Conservation (phyloP, 2,797 vertebrate genomes). For the Microchirus variegatus region DNA sequence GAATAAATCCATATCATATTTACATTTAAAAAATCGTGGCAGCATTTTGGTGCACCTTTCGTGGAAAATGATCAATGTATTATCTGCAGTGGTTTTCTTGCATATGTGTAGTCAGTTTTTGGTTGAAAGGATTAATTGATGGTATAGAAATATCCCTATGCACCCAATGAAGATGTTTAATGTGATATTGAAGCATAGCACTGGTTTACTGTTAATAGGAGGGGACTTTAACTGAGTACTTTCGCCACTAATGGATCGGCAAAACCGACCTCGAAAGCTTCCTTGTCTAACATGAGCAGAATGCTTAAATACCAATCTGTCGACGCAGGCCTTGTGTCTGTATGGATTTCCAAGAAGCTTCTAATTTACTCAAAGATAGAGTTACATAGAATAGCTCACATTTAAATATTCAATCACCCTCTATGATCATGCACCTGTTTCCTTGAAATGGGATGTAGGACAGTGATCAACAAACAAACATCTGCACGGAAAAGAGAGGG, state of each 20-base stretch:
- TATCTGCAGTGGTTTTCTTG: too few relatives aligned
- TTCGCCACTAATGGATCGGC: too few relatives aligned
- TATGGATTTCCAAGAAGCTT: slow-evolving; percentile 4
- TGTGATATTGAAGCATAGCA: background rate
- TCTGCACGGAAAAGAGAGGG: too few relatives aligned
- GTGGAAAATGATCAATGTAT: too few relatives aligned
- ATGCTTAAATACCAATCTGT: background rate
- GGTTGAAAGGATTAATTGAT: background rate
- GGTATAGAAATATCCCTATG: too few relatives aligned
- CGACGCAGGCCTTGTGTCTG: background rate
- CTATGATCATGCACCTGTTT: background rate
- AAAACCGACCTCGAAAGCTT: too few relatives aligned
- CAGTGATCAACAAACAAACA: background rate
- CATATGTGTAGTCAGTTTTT: background rate
- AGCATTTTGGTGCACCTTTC: too few relatives aligned
- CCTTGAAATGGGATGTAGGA: background rate
- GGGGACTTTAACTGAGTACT: too few relatives aligned
- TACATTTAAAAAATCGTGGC: too few relatives aligned
- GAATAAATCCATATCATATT: too few relatives aligned
- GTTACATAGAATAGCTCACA: background rate
- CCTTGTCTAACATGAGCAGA: background rate
- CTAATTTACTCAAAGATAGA: background rate
- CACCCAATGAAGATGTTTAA: too few relatives aligned
- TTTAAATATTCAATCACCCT: slow-evolving; percentile 9
- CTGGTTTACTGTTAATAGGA: too few relatives aligned